Conservation (phyloP, 2,888 invertebrate species). For the Carcina quercana region DNA sequence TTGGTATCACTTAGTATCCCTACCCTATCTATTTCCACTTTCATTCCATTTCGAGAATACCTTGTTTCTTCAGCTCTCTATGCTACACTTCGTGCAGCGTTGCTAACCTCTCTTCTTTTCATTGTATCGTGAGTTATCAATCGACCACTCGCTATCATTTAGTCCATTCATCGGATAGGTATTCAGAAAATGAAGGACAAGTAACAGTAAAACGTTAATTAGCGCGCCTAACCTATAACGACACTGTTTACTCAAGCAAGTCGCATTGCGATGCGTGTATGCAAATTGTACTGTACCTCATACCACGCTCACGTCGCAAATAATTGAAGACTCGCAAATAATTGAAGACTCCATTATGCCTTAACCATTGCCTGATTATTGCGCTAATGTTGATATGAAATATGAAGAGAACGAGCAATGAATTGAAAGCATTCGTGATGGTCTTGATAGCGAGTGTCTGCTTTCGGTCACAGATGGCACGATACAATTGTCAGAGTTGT, state of each 20-base stretch:
- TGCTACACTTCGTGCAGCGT: too few species aligned
- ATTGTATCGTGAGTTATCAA: too few species aligned
- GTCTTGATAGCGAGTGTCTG: conserved; percentile 45
- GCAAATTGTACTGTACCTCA: too few species aligned
- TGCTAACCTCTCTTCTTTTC: too few species aligned
- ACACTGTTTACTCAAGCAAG: conserved; percentile 28
- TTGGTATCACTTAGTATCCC: too few species aligned
- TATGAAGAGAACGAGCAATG: conserved; percentile 32
- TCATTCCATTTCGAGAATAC: too few species aligned
- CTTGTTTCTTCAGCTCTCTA: too few species aligned
- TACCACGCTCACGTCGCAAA: too few species aligned
- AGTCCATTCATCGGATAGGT: too few species aligned
- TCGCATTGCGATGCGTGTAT: conserved; percentile 16
- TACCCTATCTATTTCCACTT: too few species aligned
- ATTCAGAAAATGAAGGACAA: conserved; percentile 33
- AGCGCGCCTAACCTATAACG: conserved; percentile 22
- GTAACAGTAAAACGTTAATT: conserved; percentile 46
- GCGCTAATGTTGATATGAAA: conserved; percentile 16
- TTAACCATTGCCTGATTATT: conserved; percentile 27
- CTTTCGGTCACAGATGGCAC: conserved; percentile 38
- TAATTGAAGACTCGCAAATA: neutral
- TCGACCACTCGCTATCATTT: too few species aligned
- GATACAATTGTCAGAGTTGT: conserved; percentile 37
- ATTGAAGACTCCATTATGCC: neutral
- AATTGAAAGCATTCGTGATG: conserved; percentile 30